phyloP scores from a whole-genome alignment of 2,888 invertebrate genomes.

The Tachina lurida region DNA sequence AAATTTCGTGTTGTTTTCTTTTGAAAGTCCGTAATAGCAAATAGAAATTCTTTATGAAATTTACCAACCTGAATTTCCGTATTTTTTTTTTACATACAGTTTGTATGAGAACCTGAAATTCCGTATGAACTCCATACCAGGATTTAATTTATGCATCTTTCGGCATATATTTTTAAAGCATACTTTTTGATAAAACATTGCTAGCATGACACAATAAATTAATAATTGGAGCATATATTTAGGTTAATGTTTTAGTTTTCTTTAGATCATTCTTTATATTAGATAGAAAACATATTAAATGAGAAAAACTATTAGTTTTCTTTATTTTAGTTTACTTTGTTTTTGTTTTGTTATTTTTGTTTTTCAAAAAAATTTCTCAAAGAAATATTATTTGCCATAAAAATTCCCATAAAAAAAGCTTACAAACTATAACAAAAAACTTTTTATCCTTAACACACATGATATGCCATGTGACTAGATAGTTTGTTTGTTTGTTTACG shows the following conservation, averaged over 20 bases:
- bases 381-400: constrained; percentile 28
- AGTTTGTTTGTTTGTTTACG: neutral
- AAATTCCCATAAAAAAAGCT: constrained; percentile 38
- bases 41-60: too few relatives aligned
- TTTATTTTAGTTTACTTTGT: neutral
- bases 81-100: too few relatives aligned
- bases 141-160: too few relatives aligned
- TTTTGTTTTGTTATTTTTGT: too few relatives aligned
- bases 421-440: constrained; percentile 53
- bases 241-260: neutral
- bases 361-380: neutral
- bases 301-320: neutral
- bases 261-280: neutral
- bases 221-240: neutral
- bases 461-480: constrained; percentile 60
- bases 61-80: too few relatives aligned
- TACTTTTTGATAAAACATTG: neutral
- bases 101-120: too few relatives aligned
- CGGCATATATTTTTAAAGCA: neutral
- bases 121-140: too few relatives aligned
- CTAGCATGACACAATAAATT: neutral
- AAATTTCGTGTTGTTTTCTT: too few relatives aligned
- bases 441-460: constrained; percentile 47
- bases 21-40: too few relatives aligned
- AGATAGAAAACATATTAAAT: neutral